phyloP scores from a whole-genome alignment of 2,113 vertebrate species.

The Dasyornis broadbenti region DNA sequence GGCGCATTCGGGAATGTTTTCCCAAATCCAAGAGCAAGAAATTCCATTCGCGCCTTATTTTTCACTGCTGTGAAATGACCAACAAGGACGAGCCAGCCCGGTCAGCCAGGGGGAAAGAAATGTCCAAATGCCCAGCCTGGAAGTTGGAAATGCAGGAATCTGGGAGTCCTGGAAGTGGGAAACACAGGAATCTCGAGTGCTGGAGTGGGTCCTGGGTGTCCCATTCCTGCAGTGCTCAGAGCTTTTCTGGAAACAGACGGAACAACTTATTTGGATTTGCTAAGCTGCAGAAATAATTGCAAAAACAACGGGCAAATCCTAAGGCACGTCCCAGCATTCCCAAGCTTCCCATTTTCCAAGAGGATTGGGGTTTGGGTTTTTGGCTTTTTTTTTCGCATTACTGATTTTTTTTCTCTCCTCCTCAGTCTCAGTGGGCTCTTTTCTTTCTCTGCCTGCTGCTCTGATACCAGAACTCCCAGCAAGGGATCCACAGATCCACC shows the following conservation, averaged over 20 bases:
- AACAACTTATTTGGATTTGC: not conserved
- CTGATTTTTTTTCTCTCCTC: not conserved
- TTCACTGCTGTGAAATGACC: not conserved
- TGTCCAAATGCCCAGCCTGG: not conserved
- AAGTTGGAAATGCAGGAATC: accelerated
- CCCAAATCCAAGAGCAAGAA: not conserved
- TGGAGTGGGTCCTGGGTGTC: not conserved
- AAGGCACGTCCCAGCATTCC: not conserved
- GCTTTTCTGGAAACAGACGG: not conserved
- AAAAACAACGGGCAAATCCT: not conserved
- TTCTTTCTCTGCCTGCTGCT: not conserved
- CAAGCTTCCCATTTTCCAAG: not conserved
- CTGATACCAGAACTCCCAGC: not conserved
- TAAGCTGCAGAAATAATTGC: not conserved
- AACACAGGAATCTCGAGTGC: accelerated
- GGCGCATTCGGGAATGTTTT: accelerated
- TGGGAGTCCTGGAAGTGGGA: accelerated
- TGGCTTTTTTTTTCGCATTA: not conserved
- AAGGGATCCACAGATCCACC: not conserved
- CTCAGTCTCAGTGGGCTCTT: not conserved
- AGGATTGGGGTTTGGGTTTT: not conserved
- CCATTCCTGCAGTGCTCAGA: not conserved
- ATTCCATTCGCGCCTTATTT: not conserved
- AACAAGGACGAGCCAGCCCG: not conserved
- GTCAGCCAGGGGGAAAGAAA: too few species aligned